Evolutionary conservation across 2,113 vertebrate genomes (phyloP).

Genomic region (Leptobrachium leishanense): DNA sequence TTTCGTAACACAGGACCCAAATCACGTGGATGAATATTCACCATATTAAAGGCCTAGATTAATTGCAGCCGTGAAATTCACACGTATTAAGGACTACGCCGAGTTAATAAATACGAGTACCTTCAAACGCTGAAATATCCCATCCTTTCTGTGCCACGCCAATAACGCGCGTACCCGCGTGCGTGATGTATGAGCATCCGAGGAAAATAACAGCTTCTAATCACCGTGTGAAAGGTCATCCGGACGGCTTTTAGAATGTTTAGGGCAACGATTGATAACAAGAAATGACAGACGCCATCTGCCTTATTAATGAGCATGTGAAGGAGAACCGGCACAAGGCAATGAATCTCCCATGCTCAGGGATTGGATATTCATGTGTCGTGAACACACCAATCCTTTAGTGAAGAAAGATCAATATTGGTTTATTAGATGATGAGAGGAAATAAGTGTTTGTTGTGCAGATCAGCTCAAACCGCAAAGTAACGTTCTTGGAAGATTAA

Average conservation of each 20-base stretch:
- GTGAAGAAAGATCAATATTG: not conserved
- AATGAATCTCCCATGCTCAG: not conserved
- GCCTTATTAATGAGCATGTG: not conserved
- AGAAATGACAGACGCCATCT: not conserved
- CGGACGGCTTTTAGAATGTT: not conserved
- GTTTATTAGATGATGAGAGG: constrained; percentile 8
- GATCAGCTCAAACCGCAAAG: not conserved
- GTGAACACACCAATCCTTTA: not conserved
- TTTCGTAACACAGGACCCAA: too few species aligned
- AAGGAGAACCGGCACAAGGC: not conserved
- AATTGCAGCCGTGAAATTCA: too few species aligned
- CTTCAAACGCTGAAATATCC: too few species aligned
- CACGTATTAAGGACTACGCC: too few species aligned
- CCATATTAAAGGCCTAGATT: too few species aligned
- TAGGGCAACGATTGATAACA: not conserved
- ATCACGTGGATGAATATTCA: too few species aligned
- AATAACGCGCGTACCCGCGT: too few species aligned
- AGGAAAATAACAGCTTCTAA: too few species aligned
- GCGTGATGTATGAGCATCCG: too few species aligned
- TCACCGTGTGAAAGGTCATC: too few species aligned
- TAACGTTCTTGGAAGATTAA: constrained; percentile 1
- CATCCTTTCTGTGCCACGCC: too few species aligned
- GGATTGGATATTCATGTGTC: not conserved
- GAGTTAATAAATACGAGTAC: too few species aligned
- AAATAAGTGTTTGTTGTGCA: not conserved